Percentiles rank a stretch among this genome's conserved stretches.
Conservation (phyloP, 2,797 vertebrate species). For the Spinus pinus region DNA sequence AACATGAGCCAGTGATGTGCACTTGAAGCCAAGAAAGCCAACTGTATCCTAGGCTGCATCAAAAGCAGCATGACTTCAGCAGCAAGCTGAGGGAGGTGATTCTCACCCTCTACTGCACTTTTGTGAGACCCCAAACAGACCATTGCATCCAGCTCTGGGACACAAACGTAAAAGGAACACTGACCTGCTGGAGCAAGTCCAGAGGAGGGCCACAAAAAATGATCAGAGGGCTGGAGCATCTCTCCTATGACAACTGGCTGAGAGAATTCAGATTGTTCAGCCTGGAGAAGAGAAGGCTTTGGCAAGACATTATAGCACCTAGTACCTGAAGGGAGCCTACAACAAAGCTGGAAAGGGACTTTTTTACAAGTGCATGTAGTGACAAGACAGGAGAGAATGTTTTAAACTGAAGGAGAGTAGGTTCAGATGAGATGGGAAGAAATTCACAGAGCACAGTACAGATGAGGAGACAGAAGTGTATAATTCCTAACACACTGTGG, state of each 20-base stretch:
- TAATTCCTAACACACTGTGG: neutral
- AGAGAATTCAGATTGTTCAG: neutral
- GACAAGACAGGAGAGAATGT: neutral
- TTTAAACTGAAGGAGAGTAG: neutral
- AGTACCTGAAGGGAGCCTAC: neutral
- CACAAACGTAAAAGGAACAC: fast-evolving
- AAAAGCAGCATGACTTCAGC: neutral
- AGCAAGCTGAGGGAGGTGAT: neutral
- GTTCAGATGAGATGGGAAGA: neutral
- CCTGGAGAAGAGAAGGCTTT: neutral
- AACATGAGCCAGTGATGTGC: neutral
- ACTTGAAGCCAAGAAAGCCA: neutral
- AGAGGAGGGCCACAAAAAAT: neutral
- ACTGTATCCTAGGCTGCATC: neutral
- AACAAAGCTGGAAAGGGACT: neutral
- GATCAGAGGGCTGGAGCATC: neutral
- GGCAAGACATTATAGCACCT: neutral
- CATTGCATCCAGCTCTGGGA: neutral
- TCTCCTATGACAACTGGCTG: neutral
- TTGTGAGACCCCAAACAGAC: fast-evolving
- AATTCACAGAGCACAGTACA: neutral
- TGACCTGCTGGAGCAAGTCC: neutral
- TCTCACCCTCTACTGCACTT: neutral
- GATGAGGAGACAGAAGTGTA: neutral
- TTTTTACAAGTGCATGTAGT: neutral